Evolutionary conservation across 2,888 invertebrate genomes (phyloP).

Genomic region (Xestobium rufovillosum): DNA sequence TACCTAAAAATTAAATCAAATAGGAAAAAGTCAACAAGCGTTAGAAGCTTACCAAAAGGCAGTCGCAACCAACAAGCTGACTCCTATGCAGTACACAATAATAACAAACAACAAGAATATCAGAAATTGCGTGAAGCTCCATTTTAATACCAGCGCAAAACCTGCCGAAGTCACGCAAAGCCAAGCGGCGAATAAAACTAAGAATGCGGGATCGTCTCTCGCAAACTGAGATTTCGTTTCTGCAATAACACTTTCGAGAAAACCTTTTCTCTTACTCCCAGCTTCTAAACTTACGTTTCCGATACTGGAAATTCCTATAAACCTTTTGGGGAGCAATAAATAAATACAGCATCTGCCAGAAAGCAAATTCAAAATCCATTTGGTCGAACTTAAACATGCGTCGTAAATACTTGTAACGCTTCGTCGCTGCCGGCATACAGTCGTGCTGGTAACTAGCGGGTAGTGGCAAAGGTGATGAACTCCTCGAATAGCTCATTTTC

Average conservation of each 20-base stretch:
- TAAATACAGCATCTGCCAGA: conserved; percentile 98
- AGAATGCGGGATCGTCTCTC: conserved; percentile 96
- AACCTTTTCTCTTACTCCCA: conserved; percentile 8
- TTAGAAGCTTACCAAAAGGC: conserved; percentile 76
- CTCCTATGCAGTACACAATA: conserved; percentile 88
- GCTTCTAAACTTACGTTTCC: conserved; percentile 72
- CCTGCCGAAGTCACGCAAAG: conserved; percentile 84
- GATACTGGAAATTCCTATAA: conserved; percentile 92
- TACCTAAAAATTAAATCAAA: conserved; percentile 52
- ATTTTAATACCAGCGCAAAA: conserved; percentile 70
- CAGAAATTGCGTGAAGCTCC: conserved; percentile 62
- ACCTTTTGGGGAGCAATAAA: conserved; percentile 94
- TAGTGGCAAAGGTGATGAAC: conserved; percentile 61
- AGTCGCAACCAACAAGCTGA: conserved; percentile 80
- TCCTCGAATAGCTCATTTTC: conserved; percentile 45
- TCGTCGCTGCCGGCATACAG: conserved; percentile 77
- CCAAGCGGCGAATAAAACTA: conserved; percentile 83
- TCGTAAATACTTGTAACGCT: conserved; percentile 79
- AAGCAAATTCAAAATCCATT: conserved; percentile 99
- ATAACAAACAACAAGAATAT: conserved; percentile 86
- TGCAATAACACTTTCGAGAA: conserved; percentile 43
- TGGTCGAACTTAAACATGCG: conserved; percentile 85
- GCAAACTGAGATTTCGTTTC: conserved; percentile 99
- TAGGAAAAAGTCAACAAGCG: conserved; percentile 2
- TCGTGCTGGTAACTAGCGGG: conserved; percentile 62